Conservation (phyloP, 2,888 invertebrate genomes). For the Ecliptopera silaceata region DNA sequence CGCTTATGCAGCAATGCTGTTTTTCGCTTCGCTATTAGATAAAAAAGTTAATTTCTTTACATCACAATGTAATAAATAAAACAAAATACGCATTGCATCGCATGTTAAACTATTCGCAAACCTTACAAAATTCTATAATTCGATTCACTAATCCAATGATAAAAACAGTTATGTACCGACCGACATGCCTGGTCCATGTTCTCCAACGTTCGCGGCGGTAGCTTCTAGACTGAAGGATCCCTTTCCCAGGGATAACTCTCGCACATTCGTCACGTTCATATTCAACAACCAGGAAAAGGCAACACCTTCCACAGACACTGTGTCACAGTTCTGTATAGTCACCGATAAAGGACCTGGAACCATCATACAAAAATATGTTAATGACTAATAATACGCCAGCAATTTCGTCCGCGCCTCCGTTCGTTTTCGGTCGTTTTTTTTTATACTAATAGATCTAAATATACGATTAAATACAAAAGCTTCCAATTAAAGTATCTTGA, state of each 20-base stretch:
- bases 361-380: constrained; percentile 17
- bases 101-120: too few species aligned
- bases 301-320: constrained; percentile 83
- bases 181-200: constrained; percentile 85
- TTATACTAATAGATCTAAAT: too few species aligned
- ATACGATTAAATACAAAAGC: not conserved
- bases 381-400: not conserved
- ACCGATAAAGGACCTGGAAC: constrained; percentile 85
- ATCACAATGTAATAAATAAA: too few species aligned
- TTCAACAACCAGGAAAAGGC: constrained; percentile 87
- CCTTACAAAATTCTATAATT: constrained; percentile 4
- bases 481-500: not conserved
- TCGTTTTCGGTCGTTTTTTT: too few species aligned
- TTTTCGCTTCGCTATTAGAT: constrained; percentile 28
- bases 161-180: constrained; percentile 53
- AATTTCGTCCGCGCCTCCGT: too few species aligned
- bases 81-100: too few species aligned
- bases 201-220: constrained; percentile 82
- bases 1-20: constrained; percentile 29
- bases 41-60: too few species aligned
- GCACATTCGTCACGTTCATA: constrained; percentile 83
- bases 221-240: constrained; percentile 85
- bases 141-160: not conserved
- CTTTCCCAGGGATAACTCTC: constrained; percentile 79
- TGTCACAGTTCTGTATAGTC: constrained; percentile 81